These are phyloP conservation scores for Epinephelus fuscoguttatus DNA, from an alignment of 2,113 vertebrate species.

Conservation along the genomic window DNA sequence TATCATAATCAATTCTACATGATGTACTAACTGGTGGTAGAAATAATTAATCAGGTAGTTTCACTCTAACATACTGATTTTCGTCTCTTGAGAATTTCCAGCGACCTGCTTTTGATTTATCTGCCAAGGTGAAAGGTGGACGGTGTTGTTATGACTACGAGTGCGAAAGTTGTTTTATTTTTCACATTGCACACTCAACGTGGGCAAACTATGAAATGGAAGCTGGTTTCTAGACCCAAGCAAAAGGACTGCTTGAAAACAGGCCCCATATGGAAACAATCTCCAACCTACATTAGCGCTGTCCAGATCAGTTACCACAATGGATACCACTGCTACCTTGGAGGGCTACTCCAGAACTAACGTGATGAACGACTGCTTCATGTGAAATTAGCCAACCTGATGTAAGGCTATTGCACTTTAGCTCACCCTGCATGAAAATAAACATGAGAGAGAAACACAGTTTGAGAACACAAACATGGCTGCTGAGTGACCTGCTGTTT, in stretches of 20 bases:
- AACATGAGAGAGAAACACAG: slow-evolving; percentile 58
- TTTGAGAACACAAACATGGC: slow-evolving; percentile 59
- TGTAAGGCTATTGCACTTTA: slow-evolving; percentile 54
- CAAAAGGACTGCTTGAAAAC: slow-evolving; percentile 53
- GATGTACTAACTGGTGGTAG: neutral
- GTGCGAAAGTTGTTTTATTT: slow-evolving; percentile 59
- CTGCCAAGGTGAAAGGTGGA: slow-evolving; percentile 53
- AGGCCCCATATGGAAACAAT: slow-evolving; percentile 84
- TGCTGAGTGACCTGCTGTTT: slow-evolving; percentile 51
- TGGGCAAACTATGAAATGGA: slow-evolving; percentile 55
- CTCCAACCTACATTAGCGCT: slow-evolving; percentile 67
- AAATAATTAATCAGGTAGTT: neutral
- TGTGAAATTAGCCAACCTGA: slow-evolving; percentile 63
- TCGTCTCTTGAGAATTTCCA: neutral
- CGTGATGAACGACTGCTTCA: slow-evolving; percentile 79
- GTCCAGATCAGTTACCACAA: slow-evolving; percentile 77
- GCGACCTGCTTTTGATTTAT: slow-evolving; percentile 52
- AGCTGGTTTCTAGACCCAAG: slow-evolving; percentile 55
- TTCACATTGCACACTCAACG: slow-evolving; percentile 45
- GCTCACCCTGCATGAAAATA: slow-evolving; percentile 70
- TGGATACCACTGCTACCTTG: slow-evolving; percentile 71
- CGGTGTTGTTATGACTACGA: slow-evolving; percentile 60
- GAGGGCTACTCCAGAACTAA: slow-evolving; percentile 59
- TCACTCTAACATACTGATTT: neutral
- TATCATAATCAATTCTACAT: neutral